Evolutionary conservation across 2,113 vertebrate genomes (phyloP), one percentile per base, ranked within the genome.

Genomic region (Siphamia tubifer): DNA sequence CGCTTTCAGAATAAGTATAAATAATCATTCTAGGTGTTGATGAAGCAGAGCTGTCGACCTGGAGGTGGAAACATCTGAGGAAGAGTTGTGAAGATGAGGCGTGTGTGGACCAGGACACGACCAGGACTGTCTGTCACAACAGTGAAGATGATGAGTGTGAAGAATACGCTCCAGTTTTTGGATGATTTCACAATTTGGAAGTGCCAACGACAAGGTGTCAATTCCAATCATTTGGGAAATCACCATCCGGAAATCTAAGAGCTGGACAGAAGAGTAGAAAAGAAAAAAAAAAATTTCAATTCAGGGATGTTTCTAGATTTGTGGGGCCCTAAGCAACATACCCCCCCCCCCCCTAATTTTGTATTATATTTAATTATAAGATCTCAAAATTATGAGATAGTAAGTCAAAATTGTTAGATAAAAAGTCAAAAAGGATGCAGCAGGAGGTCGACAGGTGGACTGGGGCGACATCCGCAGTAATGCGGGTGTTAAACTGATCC

Each of bases 101-200:
- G 61, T 62, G 16, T 71, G 83, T 54, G 84, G 83, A 68, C 67
- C 4, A 0, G 74, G 43, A 60, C 81, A 89, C 16, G 4, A 53
- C 68, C 70, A 82, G 24, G 66, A 38, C 51, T 44, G 2, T 3
- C 28, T 25, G 43, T 23, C 70, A 12, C 0, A 0, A 42, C 81
- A 71, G 28, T 68, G 60, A 5, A 52, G 69, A 70, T 89, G 71
- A 21, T 93, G 83, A 38, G 32, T 66, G 42, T 93, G 92, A 74
- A 96, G 90, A 77, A 95, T 56, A 19, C 77, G 73, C 17, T 97
- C 92, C 7, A 98, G 93, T 15, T 74, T 40, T 38, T 89, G 92
- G 72, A 98, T 88, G 74, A 97, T 95, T 85, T 97, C 95, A 40
- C 92, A 90, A 62, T 96, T 95, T 7, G 94, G 93, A 39, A 94